Conservation (phyloP, 2,113 vertebrate species). For the Lycaon pictus region DNA sequence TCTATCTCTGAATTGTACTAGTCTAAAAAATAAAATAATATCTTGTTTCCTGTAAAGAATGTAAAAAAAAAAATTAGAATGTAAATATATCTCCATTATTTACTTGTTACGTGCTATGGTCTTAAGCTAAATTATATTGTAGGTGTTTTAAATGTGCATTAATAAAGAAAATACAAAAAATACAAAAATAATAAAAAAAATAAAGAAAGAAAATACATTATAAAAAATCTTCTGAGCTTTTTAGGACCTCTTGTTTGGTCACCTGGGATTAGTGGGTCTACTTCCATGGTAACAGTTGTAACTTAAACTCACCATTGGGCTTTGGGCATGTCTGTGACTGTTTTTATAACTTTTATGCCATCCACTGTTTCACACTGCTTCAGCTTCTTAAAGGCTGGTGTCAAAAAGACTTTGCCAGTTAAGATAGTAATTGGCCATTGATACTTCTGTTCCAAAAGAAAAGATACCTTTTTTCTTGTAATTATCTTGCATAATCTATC, state of each 20-base stretch:
- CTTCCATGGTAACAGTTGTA: constrained; percentile 83
- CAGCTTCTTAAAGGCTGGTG: not conserved
- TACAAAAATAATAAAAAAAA: too few species aligned
- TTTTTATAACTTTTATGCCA: constrained; percentile 56
- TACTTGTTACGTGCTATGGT: not conserved
- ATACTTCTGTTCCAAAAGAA: not conserved
- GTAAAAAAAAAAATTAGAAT: constrained; percentile 3
- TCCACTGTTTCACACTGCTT: constrained; percentile 19
- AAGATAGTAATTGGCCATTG: constrained; percentile 1
- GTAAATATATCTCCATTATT: constrained; percentile 34
- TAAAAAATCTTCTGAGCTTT: constrained; percentile 46
- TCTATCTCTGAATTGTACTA: not conserved
- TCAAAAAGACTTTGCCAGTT: constrained; percentile 12
- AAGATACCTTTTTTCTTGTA: not conserved
- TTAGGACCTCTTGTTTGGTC: constrained; percentile 67
- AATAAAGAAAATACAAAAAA: constrained; percentile 12
- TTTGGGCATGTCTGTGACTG: constrained; percentile 70
- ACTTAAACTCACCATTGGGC: constrained; percentile 84
- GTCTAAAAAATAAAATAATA: not conserved
- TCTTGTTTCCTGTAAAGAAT: not conserved
- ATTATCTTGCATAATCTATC: constrained; percentile 10
- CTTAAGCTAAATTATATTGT: not conserved
- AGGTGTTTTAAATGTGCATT: constrained; percentile 3
- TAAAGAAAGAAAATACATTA: not conserved
- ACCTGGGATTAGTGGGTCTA: constrained; percentile 79